Evolutionary conservation across 2,113 vertebrate species (phyloP).

Genomic region (Pachyramphus minor): DNA sequence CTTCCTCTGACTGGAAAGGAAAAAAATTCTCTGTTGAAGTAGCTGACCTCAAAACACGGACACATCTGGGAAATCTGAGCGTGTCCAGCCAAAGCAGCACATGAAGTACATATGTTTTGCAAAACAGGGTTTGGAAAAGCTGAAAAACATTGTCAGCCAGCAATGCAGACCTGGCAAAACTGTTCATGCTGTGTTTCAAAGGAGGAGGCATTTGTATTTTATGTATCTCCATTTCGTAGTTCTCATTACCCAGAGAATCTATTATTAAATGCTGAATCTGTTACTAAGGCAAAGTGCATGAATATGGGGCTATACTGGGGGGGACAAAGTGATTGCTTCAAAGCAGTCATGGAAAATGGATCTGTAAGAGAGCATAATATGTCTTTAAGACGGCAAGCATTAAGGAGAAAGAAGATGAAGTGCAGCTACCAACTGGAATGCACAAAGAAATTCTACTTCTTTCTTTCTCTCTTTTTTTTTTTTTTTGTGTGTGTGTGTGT

Average conservation of each 20-base stretch:
- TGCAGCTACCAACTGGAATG: background rate
- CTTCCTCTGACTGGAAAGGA: conserved; percentile 12
- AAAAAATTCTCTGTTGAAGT: conserved; percentile 11
- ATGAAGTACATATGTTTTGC: background rate
- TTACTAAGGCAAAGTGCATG: background rate
- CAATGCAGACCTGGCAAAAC: background rate
- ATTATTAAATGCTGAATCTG: background rate
- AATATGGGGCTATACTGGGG: rapidly evolving
- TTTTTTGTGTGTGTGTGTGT: too few relatives aligned
- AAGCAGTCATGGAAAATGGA: background rate
- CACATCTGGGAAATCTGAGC: background rate
- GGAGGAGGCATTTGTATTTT: background rate
- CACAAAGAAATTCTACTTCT: background rate
- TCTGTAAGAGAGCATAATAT: background rate
- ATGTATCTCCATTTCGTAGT: background rate
- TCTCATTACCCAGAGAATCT: background rate
- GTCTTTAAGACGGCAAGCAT: background rate
- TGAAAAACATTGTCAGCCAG: background rate
- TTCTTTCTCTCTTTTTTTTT: background rate
- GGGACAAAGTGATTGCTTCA: background rate
- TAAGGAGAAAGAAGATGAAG: background rate
- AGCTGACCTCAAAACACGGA: conserved; percentile 21
- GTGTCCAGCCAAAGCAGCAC: background rate
- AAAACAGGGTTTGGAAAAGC: background rate
- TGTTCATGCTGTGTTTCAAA: background rate